These are phyloP conservation scores for Oryzias javanicus DNA, from an alignment of 2,113 vertebrate genomes.

Conservation along the genomic window DNA sequence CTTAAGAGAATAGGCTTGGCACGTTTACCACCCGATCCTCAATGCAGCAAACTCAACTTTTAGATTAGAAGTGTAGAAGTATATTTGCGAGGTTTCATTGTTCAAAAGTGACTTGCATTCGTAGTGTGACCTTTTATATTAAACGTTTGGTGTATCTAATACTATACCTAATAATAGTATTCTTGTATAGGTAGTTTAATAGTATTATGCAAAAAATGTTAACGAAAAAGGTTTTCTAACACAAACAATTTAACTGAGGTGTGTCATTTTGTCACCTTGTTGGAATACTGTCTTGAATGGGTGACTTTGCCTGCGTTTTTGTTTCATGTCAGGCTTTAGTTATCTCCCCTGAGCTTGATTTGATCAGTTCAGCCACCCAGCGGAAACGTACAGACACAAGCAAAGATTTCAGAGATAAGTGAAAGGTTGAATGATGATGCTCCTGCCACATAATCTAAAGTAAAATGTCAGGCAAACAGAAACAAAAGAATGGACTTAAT, in stretches of 20 bases:
- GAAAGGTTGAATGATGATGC: constrained; percentile 31
- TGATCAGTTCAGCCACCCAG: constrained; percentile 59
- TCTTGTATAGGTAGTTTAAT: no score
- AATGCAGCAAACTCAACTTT: constrained; percentile 27
- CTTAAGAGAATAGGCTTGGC: constrained; percentile 27
- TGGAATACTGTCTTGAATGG: no score
- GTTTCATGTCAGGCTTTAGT: no score
- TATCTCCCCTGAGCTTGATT: constrained; percentile 12
- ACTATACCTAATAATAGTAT: no score
- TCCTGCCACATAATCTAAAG: constrained; percentile 18
- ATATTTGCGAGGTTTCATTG: constrained; percentile 31
- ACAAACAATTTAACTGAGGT: no score
- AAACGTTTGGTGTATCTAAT: no score
- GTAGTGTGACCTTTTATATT: no score
- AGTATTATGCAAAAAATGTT: no score
- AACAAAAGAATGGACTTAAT: constrained; percentile 3
- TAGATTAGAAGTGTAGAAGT: constrained; percentile 16
- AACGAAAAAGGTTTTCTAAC: no score
- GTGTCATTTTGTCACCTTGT: no score
- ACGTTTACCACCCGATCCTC: constrained; percentile 24
- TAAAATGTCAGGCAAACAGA: constrained; percentile 26
- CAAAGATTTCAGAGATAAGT: constrained; percentile 39
- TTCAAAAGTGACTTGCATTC: constrained; percentile 11
- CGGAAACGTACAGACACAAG: constrained; percentile 37
- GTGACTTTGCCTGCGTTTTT: no score